A percentile compares a stretch with the other conserved stretches of the same genome.
phyloP scores from a whole-genome alignment of 2,113 vertebrate species.

The Lepus europaeus region DNA sequence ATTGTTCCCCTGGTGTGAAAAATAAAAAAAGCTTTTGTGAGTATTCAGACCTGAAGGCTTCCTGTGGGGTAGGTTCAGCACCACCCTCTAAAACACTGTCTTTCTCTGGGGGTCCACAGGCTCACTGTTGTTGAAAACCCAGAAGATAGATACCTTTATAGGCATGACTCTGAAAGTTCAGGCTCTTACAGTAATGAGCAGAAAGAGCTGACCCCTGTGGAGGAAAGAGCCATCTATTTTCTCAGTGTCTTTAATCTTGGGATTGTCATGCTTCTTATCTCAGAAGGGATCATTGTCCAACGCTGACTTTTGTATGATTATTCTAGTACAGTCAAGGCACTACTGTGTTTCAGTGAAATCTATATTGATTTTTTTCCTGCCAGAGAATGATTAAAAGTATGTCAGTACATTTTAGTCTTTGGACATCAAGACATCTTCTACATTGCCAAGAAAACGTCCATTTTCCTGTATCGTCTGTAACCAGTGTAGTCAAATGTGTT shows the following conservation, averaged over 20 bases:
- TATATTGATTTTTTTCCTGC: not conserved
- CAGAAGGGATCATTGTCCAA: not conserved
- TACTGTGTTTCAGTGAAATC: not conserved
- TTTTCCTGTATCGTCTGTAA: not conserved
- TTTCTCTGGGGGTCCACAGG: not conserved
- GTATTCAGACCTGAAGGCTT: not conserved
- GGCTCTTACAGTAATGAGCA: not conserved
- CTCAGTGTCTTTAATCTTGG: slow-evolving; percentile 9
- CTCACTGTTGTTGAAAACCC: slow-evolving; percentile 18
- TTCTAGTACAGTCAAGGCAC: not conserved
- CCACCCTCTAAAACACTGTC: not conserved
- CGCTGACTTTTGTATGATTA: slow-evolving; percentile 40
- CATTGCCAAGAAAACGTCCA: not conserved
- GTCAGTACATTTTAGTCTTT: not conserved
- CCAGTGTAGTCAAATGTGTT: not conserved
- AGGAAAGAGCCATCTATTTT: not conserved
- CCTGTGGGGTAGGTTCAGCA: not conserved
- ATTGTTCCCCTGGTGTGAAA: not conserved
- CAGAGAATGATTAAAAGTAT: not conserved
- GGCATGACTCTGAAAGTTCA: not conserved
- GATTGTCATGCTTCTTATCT: not conserved
- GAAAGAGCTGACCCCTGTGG: not conserved
- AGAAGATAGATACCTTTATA: not conserved
- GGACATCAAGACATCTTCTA: not conserved
- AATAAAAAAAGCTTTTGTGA: not conserved